Percentiles rank a stretch among this genome's conserved stretches.
phyloP scores from a whole-genome alignment of 2,888 invertebrate species.

The Abrostola triplasia region DNA sequence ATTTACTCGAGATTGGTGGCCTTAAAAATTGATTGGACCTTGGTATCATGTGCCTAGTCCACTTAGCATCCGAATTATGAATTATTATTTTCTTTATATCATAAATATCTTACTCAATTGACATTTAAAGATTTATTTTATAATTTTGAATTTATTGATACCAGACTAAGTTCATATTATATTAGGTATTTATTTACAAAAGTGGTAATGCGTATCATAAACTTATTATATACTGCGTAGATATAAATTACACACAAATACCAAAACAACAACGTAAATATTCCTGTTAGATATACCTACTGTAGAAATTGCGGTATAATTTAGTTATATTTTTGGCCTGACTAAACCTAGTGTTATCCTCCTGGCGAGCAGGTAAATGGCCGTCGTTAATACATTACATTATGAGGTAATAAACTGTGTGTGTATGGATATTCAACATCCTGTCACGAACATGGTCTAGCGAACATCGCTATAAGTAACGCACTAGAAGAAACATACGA shows the following conservation, averaged over 20 bases:
- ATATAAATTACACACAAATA: too few species aligned
- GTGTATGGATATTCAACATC: neutral
- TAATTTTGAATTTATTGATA: too few species aligned
- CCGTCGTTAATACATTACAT: neutral
- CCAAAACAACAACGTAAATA: too few species aligned
- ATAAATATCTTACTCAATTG: neutral
- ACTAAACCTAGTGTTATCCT: neutral
- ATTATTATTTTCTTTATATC: slow-evolving; percentile 2
- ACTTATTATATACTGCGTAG: too few species aligned
- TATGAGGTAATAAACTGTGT: neutral
- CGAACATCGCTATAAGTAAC: too few species aligned
- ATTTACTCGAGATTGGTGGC: slow-evolving; percentile 39
- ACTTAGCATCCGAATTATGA: neutral
- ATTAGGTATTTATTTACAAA: too few species aligned
- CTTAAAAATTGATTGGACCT: slow-evolving; percentile 32
- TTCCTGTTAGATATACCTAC: too few species aligned
- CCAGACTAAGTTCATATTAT: too few species aligned
- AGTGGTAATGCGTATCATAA: too few species aligned
- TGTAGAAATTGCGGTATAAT: neutral
- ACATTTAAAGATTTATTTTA: neutral
- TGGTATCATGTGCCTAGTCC: slow-evolving; percentile 42
- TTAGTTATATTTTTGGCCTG: neutral
- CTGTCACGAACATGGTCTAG: neutral
- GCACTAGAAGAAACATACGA: too few species aligned
- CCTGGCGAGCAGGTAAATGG: neutral